Conservation (phyloP, 1,140 invertebrate genomes). For the Drosophila sturtevanti region DNA sequence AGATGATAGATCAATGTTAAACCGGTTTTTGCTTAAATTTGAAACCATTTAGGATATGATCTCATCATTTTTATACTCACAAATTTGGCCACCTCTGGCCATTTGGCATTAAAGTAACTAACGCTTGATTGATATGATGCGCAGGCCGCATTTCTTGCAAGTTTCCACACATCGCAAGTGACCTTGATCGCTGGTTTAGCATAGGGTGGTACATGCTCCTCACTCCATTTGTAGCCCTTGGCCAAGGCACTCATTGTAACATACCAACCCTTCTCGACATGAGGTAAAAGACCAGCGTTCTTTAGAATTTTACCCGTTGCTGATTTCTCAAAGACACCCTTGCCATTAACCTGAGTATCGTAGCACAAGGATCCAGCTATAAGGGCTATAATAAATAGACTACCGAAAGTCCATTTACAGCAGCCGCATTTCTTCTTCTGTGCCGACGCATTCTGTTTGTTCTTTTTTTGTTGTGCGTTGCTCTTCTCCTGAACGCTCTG, state of each 20-base stretch:
- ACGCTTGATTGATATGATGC: slow-evolving; percentile 84
- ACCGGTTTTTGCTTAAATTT: slow-evolving; percentile 48
- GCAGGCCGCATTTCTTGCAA: slow-evolving; percentile 84
- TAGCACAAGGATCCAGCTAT: slow-evolving; percentile 83
- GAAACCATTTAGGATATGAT: slow-evolving; percentile 36
- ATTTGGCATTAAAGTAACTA: slow-evolving; percentile 84
- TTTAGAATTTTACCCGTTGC: slow-evolving; percentile 84
- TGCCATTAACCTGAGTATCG: slow-evolving; percentile 78
- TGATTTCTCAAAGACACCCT: slow-evolving; percentile 78
- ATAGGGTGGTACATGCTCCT: slow-evolving; percentile 87
- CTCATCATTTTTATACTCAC: slow-evolving; percentile 83
- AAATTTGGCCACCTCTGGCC: slow-evolving; percentile 85
- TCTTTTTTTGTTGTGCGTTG: slow-evolving; percentile 78
- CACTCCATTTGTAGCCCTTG: slow-evolving; percentile 85
- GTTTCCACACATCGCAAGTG: slow-evolving; percentile 84
- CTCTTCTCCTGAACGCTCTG: slow-evolving; percentile 74
- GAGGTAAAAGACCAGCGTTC: slow-evolving; percentile 85
- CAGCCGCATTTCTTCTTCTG: slow-evolving; percentile 82
- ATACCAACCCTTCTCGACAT: slow-evolving; percentile 85
- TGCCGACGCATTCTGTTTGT: slow-evolving; percentile 59
- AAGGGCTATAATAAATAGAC: slow-evolving; percentile 83
- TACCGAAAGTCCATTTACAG: slow-evolving; percentile 85
- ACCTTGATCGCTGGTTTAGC: slow-evolving; percentile 86
- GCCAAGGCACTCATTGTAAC: slow-evolving; percentile 84
- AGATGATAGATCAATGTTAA: slow-evolving; percentile 19